phyloP scores from a whole-genome alignment of 2,797 vertebrate species.

The Xerus rutilus region DNA sequence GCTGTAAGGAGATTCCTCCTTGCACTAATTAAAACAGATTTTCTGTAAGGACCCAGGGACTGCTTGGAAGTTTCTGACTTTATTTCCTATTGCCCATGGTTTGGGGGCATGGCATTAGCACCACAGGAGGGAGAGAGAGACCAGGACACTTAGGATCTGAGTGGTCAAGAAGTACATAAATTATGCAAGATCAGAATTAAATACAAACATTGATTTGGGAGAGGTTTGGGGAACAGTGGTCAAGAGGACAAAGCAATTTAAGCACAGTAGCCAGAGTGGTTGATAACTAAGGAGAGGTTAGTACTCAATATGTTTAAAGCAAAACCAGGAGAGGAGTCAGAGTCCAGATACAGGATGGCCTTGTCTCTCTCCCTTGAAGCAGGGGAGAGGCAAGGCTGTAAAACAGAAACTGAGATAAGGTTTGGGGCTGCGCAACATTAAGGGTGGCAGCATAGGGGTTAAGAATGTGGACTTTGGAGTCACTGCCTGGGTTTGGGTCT shows the following conservation, averaged over 20 bases:
- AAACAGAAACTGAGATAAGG: constrained; percentile 64
- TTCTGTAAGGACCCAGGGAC: not conserved
- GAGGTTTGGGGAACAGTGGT: not conserved
- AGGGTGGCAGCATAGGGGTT: not conserved
- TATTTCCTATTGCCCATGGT: not conserved
- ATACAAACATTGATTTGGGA: not conserved
- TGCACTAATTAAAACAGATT: not conserved
- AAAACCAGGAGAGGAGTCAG: not conserved
- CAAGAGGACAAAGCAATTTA: not conserved
- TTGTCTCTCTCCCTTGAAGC: not conserved
- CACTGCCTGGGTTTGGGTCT: not conserved
- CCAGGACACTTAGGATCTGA: not conserved
- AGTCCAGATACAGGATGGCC: not conserved
- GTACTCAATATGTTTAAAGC: no score
- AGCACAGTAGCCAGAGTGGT: not conserved
- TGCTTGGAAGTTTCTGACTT: not conserved
- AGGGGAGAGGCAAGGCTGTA: not conserved
- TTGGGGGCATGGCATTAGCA: not conserved
- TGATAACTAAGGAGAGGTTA: not conserved
- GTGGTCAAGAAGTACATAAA: not conserved
- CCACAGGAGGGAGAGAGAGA: not conserved
- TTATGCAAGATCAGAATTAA: not conserved
- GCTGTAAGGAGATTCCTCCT: not conserved
- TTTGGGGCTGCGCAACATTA: not conserved
- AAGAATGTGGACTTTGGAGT: constrained; percentile 60